A percentile compares a stretch with the other conserved stretches of the same genome.
Conservation (phyloP, 2,113 vertebrate species). For the Apodemus speciosus region DNA sequence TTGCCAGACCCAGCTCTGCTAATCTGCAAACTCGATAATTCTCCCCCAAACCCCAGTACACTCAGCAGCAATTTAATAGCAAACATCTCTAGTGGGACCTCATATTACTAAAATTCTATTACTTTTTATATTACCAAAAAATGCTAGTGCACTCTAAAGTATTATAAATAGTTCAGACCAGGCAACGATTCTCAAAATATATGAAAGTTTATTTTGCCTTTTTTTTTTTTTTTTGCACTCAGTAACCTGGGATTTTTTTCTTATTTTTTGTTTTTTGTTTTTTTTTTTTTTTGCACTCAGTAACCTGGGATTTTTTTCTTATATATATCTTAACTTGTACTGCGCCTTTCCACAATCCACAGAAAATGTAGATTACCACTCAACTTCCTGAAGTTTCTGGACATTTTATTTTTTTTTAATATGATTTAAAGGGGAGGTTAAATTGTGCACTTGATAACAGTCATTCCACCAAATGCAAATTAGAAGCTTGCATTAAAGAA, state of each 20-base stretch:
- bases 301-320: conserved; percentile 70
- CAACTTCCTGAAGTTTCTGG: conserved; percentile 67
- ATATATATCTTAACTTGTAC: conserved; percentile 66
- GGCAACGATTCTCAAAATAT: conserved; percentile 74
- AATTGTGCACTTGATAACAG: conserved; percentile 55
- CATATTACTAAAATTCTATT: conserved; percentile 81
- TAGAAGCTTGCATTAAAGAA: conserved; percentile 61
- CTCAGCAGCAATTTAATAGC: conserved; percentile 82
- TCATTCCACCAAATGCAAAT: conserved; percentile 68
- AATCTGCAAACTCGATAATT: conserved; percentile 81
- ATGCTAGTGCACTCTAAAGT: conserved; percentile 76
- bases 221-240: conserved; percentile 63
- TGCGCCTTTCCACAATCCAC: conserved; percentile 47
- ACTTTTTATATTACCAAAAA: conserved; percentile 81
- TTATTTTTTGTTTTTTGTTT: too few relatives aligned
- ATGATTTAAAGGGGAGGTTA: conserved; percentile 54
- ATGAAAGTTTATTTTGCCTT: conserved; percentile 68
- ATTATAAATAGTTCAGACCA: conserved; percentile 78
- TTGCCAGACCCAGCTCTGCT: conserved; percentile 75
- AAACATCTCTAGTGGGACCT: conserved; percentile 81
- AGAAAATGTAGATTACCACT: conserved; percentile 63
- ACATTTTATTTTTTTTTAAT: conserved; percentile 66
- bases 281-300: conserved; percentile 61
- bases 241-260: conserved; percentile 66
- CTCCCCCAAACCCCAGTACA: conserved; percentile 78